phyloP scores from a whole-genome alignment of 2,888 invertebrate genomes.

The Drosophila paucipuncta region DNA sequence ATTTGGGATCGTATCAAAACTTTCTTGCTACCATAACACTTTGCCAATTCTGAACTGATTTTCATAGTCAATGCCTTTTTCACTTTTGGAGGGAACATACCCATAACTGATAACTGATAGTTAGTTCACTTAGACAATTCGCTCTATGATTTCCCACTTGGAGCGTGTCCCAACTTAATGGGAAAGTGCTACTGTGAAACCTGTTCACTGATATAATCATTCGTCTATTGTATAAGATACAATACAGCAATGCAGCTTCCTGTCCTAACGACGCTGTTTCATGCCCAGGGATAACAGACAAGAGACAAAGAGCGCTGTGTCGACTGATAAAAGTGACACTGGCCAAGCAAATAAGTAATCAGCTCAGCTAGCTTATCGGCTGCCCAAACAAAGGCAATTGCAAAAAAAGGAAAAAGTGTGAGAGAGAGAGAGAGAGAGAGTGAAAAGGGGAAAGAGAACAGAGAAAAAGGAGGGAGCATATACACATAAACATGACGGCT shows the following conservation, averaged over 20 bases:
- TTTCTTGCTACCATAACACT: not conserved
- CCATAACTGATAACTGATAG: not conserved
- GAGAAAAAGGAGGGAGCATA: not conserved
- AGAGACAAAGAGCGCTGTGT: not conserved
- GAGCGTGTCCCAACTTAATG: conserved; percentile 1
- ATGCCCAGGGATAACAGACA: conserved; percentile 13
- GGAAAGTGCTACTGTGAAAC: conserved; percentile 5
- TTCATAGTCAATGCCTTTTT: not conserved
- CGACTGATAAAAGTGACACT: conserved; percentile 31
- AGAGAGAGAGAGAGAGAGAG: not conserved
- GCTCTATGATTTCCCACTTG: not conserved
- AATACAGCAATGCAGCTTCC: conserved; percentile 25
- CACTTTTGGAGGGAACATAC: not conserved
- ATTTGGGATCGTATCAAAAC: not conserved
- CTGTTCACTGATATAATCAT: conserved; percentile 27
- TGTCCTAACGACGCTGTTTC: conserved; percentile 12
- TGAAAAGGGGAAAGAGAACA: not conserved
- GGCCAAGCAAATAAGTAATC: conserved; percentile 54
- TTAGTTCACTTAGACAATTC: not conserved
- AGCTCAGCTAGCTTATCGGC: conserved; percentile 59
- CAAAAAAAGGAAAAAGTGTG: conserved; percentile 25
- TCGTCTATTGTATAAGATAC: conserved; percentile 21
- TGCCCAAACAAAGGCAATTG: conserved; percentile 55
- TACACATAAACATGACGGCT: not conserved
- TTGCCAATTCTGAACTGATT: not conserved